Conservation (phyloP, 2,113 vertebrate genomes). For the Podarcis raffonei region DNA sequence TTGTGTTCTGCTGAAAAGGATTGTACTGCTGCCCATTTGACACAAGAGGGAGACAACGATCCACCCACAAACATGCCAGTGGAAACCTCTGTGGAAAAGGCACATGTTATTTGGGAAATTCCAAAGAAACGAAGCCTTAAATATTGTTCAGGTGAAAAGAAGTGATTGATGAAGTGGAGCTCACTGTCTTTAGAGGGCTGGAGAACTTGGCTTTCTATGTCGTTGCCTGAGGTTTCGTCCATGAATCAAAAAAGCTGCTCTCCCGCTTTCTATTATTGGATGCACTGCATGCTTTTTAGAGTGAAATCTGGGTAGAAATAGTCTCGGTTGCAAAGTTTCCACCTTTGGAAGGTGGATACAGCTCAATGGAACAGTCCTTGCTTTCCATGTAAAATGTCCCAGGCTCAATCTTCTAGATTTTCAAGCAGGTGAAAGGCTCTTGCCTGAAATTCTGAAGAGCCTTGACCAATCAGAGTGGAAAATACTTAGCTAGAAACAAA, state of each 20-base stretch:
- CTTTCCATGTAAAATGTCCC: too few relatives aligned
- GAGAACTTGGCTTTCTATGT: neutral
- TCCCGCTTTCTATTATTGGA: neutral
- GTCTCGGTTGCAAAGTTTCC: neutral
- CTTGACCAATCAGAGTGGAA: too few relatives aligned
- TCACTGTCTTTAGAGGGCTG: neutral
- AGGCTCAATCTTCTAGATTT: too few relatives aligned
- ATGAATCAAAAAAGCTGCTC: neutral
- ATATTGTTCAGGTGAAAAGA: slow-evolving; percentile 4
- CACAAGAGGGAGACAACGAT: slow-evolving; percentile 57
- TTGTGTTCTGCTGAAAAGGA: neutral
- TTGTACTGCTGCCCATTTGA: neutral
- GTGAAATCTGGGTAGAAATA: neutral
- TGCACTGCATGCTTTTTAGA: neutral
- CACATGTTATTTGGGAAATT: neutral
- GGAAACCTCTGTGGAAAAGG: neutral
- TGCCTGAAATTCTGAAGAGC: too few relatives aligned
- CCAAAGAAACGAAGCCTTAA: neutral
- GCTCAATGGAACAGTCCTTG: too few relatives aligned
- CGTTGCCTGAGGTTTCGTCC: neutral
- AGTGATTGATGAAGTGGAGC: neutral
- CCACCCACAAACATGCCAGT: rapidly evolving
- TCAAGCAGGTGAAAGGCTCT: too few relatives aligned
- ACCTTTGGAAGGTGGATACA: too few relatives aligned
- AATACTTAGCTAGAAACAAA: too few relatives aligned